Base-by-base conservation (phyloP, 1,140 invertebrate genomes). In the Zaprionus ghesquierei region DNA sequence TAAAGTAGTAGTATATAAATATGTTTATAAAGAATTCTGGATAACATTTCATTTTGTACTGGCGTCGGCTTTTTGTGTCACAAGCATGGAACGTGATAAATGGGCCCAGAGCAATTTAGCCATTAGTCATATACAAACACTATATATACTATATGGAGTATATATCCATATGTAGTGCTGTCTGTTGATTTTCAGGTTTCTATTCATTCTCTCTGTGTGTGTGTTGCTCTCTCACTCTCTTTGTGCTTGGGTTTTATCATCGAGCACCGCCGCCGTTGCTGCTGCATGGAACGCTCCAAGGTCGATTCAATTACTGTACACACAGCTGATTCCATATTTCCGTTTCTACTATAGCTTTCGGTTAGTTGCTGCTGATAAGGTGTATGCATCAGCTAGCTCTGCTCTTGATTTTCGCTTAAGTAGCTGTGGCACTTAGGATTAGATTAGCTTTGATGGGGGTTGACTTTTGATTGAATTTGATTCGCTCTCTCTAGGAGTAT, bases 401-500 rank as follows among this genome's bases (percentile, higher is more conserved):
- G 27, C 27, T 20, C 41, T 20, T 46, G 41, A 22, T 46, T n/a
- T n/a, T n/a, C 18, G 53, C 22, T 53, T 87, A 89, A 89, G 84
- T 89, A 80, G 56, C 27, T 35, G 84, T 89, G 79, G 84, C 84
- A 89, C 84, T 84, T 89, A 81, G 58, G 69, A 71, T 66, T 80
- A 87, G 65, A 79, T 84, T 71, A 73, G 61, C 75, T 74, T 72
- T 29, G 53, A 69, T 75, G 76, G 18, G 3, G n/a, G 31, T 53
- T 59, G 44, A 73, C 65, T 63, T 22, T 51, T 35, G 41, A n/a
- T 61, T 27, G n/a, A 51, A 54, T 62, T 51, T 10, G 13, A 15
- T 10, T 23, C 29, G 13, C 18, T 10, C 18, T 51, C 8, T 58
- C 41, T 92, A 92, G 20, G 90, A 92, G 75, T 97, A 97, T 31